Percentiles rank a stretch among this genome's conserved stretches.
These are phyloP conservation scores for Apocrypta bakeri DNA, from an alignment of 1,140 invertebrate genomes.

Conservation along the genomic window DNA sequence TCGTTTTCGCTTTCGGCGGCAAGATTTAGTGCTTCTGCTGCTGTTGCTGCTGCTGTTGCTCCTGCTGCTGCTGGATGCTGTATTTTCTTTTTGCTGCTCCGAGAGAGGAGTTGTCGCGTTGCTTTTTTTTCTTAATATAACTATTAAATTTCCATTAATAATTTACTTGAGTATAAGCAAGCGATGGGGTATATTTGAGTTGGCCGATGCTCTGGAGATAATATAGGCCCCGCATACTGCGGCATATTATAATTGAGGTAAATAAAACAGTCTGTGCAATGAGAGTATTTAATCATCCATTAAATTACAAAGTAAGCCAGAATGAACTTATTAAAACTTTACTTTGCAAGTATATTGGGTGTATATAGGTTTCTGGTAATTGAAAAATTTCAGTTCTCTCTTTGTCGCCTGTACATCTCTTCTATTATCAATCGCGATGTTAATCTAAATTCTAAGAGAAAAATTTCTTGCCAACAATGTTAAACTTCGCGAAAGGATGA, in stretches of 20 bases:
- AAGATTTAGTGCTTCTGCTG: slow-evolving; percentile 25
- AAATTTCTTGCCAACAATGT: neutral
- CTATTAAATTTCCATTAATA: slow-evolving; percentile 39
- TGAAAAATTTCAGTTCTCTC: neutral
- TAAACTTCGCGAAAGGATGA: neutral
- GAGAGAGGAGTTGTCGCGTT: neutral
- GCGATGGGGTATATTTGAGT: slow-evolving; percentile 33
- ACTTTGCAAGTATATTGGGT: neutral
- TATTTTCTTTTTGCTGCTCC: neutral
- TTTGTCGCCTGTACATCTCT: too few relatives aligned
- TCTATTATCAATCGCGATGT: too few relatives aligned
- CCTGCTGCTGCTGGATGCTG: neutral
- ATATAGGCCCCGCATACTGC: neutral
- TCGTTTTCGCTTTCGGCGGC: slow-evolving; percentile 9
- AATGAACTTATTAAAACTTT: slow-evolving; percentile 30
- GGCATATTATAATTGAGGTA: slow-evolving; percentile 12
- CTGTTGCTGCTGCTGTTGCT: neutral
- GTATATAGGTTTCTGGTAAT: neutral
- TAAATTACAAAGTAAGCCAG: slow-evolving; percentile 21
- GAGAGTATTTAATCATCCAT: slow-evolving; percentile 27
- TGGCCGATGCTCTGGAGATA: neutral
- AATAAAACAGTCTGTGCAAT: slow-evolving; percentile 1
- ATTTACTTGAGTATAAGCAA: slow-evolving; percentile 14
- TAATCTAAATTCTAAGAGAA: neutral
- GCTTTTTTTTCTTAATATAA: slow-evolving; percentile 35